phyloP scores from a whole-genome alignment of 1,140 invertebrate species.

The Galendromus occidentalis region DNA sequence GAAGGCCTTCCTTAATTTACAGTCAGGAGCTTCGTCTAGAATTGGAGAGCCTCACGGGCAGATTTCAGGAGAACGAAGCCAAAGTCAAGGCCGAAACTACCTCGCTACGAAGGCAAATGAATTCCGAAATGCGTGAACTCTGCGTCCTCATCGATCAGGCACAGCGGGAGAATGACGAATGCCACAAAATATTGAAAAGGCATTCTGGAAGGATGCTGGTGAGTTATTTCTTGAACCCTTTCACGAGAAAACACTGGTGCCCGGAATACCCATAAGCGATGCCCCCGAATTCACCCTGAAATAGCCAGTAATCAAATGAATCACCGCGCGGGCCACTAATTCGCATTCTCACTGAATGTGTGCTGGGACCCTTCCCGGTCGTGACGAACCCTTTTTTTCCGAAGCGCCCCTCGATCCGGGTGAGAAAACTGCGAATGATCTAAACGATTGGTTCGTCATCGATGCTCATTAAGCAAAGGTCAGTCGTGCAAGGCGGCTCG shows the following conservation, averaged over 20 bases:
- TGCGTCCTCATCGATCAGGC: neutral
- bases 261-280: neutral
- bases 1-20: neutral
- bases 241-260: too few species aligned
- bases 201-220: neutral
- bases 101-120: neutral
- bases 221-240: neutral
- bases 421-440: too few species aligned
- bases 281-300: neutral
- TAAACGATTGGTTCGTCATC: too few species aligned
- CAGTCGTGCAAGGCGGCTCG: too few species aligned
- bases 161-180: neutral
- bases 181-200: neutral
- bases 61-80: neutral
- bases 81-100: neutral
- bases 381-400: too few species aligned
- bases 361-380: too few species aligned
- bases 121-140: neutral
- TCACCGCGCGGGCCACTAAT: too few species aligned
- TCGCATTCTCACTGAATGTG: too few species aligned
- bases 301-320: neutral
- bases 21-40: neutral
- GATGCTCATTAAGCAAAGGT: too few species aligned
- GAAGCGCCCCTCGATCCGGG: too few species aligned
- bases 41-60: neutral